Evolutionary conservation across 2,797 vertebrate genomes (phyloP).

Genomic region (Podargus strigoides): DNA sequence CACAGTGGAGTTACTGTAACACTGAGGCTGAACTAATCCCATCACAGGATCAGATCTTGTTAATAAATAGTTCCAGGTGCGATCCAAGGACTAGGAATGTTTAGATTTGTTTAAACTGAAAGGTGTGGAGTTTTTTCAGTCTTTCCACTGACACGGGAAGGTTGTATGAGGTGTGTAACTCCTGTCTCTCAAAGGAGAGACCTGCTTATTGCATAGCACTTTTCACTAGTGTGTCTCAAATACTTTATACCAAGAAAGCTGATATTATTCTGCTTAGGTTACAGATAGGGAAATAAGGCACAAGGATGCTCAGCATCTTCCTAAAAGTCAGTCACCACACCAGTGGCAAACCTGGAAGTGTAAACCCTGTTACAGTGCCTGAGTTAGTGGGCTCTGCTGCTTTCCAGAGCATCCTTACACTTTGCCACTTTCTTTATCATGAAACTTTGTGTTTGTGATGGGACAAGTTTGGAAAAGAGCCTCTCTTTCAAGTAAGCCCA

Average conservation of each 20-base stretch:
- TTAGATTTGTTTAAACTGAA: constrained; percentile 26
- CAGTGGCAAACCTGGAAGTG: background rate
- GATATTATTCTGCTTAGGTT: background rate
- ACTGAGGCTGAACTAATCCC: constrained; percentile 57
- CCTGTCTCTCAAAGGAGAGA: background rate
- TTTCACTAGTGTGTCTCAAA: background rate
- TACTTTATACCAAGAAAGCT: background rate
- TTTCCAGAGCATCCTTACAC: background rate
- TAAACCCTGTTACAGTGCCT: background rate
- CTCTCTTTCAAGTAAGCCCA: background rate
- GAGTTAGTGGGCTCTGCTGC: background rate
- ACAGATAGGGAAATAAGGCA: background rate
- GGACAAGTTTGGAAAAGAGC: background rate
- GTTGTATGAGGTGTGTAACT: background rate
- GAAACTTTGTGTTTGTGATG: background rate
- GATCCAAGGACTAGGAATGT: constrained; percentile 39
- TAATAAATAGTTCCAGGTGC: constrained; percentile 64
- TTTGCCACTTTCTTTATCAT: background rate
- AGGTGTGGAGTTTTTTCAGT: background rate
- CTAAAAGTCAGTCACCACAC: background rate
- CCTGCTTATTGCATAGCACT: background rate
- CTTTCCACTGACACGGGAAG: background rate
- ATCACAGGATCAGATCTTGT: constrained; percentile 54
- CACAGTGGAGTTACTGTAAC: constrained; percentile 53
- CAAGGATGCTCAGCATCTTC: background rate